A percentile compares a stretch with the other conserved stretches of the same genome.
Conservation (phyloP, 2,797 vertebrate species). For the Labeo calbasu region DNA sequence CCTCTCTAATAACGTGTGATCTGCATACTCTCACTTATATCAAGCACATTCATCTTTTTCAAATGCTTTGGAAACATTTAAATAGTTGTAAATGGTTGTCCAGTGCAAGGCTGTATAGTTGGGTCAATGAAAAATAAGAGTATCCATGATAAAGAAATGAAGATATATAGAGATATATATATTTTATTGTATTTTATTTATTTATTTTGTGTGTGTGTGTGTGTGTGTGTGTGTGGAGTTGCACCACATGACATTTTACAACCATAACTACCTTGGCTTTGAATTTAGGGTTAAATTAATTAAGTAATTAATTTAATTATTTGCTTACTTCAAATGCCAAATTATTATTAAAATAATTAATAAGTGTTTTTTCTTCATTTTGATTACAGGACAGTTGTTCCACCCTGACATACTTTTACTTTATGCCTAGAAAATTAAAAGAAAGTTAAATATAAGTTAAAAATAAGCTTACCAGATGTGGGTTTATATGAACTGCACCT, state of each 20-base stretch:
- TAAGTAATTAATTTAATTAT: background rate
- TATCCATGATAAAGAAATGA: too few relatives aligned
- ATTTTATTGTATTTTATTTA: too few relatives aligned
- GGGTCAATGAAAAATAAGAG: background rate
- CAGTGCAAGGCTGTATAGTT: background rate
- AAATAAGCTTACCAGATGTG: too few relatives aligned
- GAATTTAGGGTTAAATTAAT: too few relatives aligned
- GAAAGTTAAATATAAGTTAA: too few relatives aligned
- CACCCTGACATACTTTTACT: background rate
- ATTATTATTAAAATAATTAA: background rate
- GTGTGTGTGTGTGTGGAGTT: background rate
- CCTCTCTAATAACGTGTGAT: conserved; percentile 56
- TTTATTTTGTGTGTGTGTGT: too few relatives aligned
- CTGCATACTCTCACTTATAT: conserved; percentile 52
- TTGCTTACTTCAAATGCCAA: background rate
- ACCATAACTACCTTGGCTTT: too few relatives aligned
- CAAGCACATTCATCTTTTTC: conserved; percentile 42
- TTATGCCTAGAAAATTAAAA: background rate
- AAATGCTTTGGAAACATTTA: conserved; percentile 35
- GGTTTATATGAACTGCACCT: too few relatives aligned
- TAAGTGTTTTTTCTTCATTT: background rate
- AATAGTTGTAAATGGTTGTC: background rate
- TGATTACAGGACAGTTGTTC: background rate
- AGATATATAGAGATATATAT: too few relatives aligned
- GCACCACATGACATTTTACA: background rate